phyloP scores from a whole-genome alignment of 2,888 invertebrate genomes.

The Molorchus minor region DNA sequence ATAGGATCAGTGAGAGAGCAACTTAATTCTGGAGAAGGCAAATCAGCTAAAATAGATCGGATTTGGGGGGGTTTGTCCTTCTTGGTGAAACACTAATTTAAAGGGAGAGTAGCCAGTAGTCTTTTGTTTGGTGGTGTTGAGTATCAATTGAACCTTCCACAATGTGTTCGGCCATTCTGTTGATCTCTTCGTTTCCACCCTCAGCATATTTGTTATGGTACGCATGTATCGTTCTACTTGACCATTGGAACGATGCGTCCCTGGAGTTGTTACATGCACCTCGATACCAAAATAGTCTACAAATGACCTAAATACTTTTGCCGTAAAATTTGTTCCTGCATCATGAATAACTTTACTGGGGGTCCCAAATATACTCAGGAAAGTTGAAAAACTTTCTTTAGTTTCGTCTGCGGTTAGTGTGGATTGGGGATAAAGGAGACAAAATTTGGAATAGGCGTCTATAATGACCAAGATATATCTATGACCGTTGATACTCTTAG shows the following conservation, averaged over 20 bases:
- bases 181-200: conserved; percentile 21
- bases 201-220: conserved; percentile 27
- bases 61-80: conserved; percentile 33
- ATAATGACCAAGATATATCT: conserved; percentile 25
- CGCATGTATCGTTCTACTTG: conserved; percentile 36
- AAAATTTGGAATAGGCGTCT: conserved; percentile 27
- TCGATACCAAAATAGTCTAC: conserved; percentile 29
- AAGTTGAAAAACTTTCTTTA: conserved; percentile 20
- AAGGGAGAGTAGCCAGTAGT: conserved; percentile 31
- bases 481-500: conserved; percentile 8
- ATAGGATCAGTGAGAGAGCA: conserved; percentile 7
- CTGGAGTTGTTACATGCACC: conserved; percentile 30
- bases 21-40: conserved; percentile 10
- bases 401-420: conserved; percentile 27
- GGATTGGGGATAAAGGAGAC: conserved; percentile 27
- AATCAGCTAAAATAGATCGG: conserved; percentile 25
- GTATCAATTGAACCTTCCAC: conserved; percentile 27
- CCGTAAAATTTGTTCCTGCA: conserved; percentile 25
- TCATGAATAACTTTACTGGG: conserved; percentile 25
- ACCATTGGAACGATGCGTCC: conserved; percentile 32
- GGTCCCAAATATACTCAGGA: conserved; percentile 24
- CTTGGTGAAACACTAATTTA: conserved; percentile 29
- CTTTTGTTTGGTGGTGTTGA: conserved; percentile 34
- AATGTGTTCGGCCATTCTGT: conserved; percentile 33
- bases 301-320: conserved; percentile 22